Evolutionary conservation across 2,113 vertebrate genomes (phyloP), one percentile per base, ranked within the genome.

Genomic region (Cyanocitta stelleri): DNA sequence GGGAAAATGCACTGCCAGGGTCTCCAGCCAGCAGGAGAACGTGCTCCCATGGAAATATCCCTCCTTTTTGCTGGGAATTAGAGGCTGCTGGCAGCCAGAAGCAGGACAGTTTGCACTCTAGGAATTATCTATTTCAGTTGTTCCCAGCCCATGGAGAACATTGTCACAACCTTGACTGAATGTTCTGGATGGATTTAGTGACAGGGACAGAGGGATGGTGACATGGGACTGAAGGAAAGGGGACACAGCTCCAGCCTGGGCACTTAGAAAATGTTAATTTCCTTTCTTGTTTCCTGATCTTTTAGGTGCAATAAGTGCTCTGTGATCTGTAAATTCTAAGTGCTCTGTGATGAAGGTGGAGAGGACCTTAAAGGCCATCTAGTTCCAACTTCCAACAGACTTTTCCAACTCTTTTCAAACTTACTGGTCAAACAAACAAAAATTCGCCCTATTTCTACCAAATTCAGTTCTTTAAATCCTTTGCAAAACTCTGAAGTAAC

Each of bases 1-100:
- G 23, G 48, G 22, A 23, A 68, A 77, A 56, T 0, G 12, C 2
- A 0, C 13, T 26, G 30, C 39, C 37, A 22, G 39, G 14, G 10
- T 8, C 15, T 71, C 29, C 58, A 58, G 56, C 33, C 48, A 32
- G 2, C 19, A 37, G 46, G 13, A 32, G 35, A 37, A 21, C 0
- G 2, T 2, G 3, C 5, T 82, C 23, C 46, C 44, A 3, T 1
- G 49, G 51, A 56, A 80, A 58, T 4, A n/a, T 13, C 62, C 56
- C 43, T 56, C 33, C 21, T 52, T 79, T 3, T 23, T 51, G 13
- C 11, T 75, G 67, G 41, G 66, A 79, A 61, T 71, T 27, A 26
- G 26, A 37, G 15, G 12, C 26, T 43, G 24, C 37, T 4, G 66
- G 37, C 29, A 77, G n/a, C 39, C 0, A 2, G 68, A n/a, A n/a